Evolutionary conservation across 92 coral and sea anemone genomes (phyloP).

Genomic region (Palythoa heliodiscus): DNA sequence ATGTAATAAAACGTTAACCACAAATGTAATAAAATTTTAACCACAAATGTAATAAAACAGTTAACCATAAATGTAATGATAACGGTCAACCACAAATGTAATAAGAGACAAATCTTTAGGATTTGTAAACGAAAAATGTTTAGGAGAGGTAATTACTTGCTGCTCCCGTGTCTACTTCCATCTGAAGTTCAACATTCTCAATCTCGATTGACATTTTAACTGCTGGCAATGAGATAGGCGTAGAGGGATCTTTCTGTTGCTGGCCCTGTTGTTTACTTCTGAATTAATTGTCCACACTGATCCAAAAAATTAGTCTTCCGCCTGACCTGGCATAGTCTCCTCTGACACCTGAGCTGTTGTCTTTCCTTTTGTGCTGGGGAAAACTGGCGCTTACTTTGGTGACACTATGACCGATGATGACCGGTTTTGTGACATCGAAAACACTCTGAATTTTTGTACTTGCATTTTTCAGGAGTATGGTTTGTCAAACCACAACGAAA

Average conservation of each 20-base stretch:
- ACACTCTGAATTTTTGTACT: neutral
- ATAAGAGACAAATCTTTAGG: too few relatives aligned
- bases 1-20: too few relatives aligned
- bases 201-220: slow-evolving; percentile 10
- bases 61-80: too few relatives aligned
- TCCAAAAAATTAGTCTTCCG: neutral
- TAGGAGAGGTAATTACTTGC: too few relatives aligned
- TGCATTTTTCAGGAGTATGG: neutral
- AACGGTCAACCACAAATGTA: too few relatives aligned
- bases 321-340: neutral
- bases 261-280: neutral
- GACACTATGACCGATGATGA: neutral
- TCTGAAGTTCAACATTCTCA: neutral
- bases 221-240: neutral
- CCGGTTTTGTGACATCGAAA: neutral
- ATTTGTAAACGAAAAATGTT: too few relatives aligned
- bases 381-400: neutral
- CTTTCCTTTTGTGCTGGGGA: neutral
- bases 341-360: slow-evolving; percentile 12
- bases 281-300: neutral
- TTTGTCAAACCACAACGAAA: neutral
- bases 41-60: too few relatives aligned
- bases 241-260: neutral
- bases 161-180: slow-evolving; percentile 55
- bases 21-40: too few relatives aligned